These are phyloP conservation scores for Bursaphelenchus okinawaensis DNA, from an alignment of 2,888 invertebrate species.

Conservation along the genomic window DNA sequence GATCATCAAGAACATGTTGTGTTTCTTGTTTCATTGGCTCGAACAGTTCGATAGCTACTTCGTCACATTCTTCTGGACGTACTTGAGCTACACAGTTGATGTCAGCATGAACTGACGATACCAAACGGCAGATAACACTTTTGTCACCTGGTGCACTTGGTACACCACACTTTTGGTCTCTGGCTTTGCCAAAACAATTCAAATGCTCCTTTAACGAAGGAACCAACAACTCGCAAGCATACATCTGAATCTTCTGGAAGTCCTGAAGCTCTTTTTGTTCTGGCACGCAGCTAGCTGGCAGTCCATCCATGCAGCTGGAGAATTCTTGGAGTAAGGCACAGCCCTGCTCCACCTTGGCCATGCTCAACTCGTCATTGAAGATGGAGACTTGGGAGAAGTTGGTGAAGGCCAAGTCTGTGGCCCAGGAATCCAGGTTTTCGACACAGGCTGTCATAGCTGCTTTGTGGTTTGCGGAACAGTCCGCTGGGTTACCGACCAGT, in stretches of 20 bases:
- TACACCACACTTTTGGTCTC: constrained; percentile 22
- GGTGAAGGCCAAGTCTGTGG: constrained; percentile 5
- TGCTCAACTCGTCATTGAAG: constrained; percentile 15
- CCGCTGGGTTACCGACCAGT: background rate
- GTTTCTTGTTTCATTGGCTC: constrained; percentile 46
- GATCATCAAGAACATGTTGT: constrained; percentile 33
- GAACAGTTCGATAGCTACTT: constrained; percentile 42
- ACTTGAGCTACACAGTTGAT: constrained; percentile 31
- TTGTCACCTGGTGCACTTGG: background rate
- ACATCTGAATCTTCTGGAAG: constrained; percentile 34
- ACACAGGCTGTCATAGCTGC: constrained; percentile 7
- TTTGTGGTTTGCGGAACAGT: constrained; percentile 1
- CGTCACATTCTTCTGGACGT: constrained; percentile 24
- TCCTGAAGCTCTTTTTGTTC: constrained; percentile 10
- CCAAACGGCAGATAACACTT: constrained; percentile 23
- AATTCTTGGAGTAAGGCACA: constrained; percentile 35
- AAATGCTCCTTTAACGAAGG: constrained; percentile 46
- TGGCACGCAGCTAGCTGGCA: constrained; percentile 31
- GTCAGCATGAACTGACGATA: constrained; percentile 29
- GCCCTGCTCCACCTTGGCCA: constrained; percentile 21
- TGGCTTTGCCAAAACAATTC: constrained; percentile 35
- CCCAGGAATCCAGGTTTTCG: constrained; percentile 13
- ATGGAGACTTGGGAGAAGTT: constrained; percentile 19
- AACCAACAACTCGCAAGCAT: constrained; percentile 49
- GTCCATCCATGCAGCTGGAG: constrained; percentile 39